These are phyloP conservation scores for Sitta carolinensis DNA, from an alignment of 2,797 vertebrate genomes.

Conservation along the genomic window DNA sequence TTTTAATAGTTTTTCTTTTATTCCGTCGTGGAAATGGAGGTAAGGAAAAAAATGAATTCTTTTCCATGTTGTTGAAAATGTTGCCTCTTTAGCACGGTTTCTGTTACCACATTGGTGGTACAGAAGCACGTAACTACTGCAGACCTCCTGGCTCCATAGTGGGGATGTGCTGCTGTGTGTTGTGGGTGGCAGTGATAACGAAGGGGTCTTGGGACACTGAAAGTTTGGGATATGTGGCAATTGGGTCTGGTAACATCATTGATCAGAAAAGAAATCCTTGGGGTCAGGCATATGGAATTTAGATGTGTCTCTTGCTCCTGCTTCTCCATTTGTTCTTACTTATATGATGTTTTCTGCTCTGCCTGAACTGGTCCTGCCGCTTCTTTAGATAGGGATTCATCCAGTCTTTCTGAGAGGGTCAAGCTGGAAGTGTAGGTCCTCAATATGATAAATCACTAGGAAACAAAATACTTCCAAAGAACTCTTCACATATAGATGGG, in stretches of 20 bases:
- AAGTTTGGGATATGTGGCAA: neutral
- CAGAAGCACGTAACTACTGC: neutral
- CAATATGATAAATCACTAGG: neutral
- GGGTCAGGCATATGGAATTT: neutral
- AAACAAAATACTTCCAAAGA: neutral
- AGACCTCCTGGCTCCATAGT: neutral
- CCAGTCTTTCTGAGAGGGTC: neutral
- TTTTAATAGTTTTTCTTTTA: neutral
- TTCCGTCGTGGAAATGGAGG: neutral
- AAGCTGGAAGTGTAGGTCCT: neutral
- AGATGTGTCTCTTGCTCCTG: rapidly evolving
- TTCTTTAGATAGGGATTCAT: neutral
- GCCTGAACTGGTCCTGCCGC: neutral
- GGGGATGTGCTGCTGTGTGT: neutral
- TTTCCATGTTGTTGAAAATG: neutral
- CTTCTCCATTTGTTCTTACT: neutral
- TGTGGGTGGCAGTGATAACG: too few relatives aligned
- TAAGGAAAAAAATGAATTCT: neutral
- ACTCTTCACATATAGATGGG: neutral
- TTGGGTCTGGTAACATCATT: neutral
- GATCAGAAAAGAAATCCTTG: neutral
- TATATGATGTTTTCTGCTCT: neutral
- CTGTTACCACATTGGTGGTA: neutral
- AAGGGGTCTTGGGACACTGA: neutral
- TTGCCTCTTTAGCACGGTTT: neutral